Conservation (phyloP, 1,140 invertebrate species). For the Neodiprion fabricii region DNA sequence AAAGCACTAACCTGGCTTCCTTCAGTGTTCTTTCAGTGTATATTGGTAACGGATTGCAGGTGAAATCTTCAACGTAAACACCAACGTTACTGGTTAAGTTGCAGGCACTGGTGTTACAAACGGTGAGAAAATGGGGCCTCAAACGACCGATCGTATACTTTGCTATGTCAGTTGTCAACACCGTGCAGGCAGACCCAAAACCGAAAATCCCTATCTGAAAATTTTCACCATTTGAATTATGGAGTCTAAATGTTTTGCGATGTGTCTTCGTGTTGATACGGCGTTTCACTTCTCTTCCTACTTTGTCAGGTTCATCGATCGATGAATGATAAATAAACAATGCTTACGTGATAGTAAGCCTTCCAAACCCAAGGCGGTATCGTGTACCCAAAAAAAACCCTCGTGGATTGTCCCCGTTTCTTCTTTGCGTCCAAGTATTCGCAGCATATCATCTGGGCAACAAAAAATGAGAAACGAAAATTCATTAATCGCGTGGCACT, state of each 20-base stretch:
- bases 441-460: constrained; percentile 68
- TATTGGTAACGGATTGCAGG: constrained; percentile 63
- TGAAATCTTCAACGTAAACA: constrained; percentile 71
- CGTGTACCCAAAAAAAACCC: constrained; percentile 62
- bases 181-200: constrained; percentile 84
- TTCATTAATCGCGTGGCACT: neutral
- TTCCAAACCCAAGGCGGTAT: constrained; percentile 75
- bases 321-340: too few species aligned
- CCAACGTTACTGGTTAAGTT: constrained; percentile 61
- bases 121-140: constrained; percentile 88
- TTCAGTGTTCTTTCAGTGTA: constrained; percentile 64
- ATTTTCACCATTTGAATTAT: neutral
- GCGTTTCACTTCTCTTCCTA: too few species aligned
- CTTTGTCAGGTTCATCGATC: too few species aligned
- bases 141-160: constrained; percentile 92
- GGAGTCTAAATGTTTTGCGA: neutral
- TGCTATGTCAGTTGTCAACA: constrained; percentile 86
- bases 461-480: constrained; percentile 22
- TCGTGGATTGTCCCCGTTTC: constrained; percentile 51
- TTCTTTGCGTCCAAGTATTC: constrained; percentile 66
- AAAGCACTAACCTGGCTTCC: constrained; percentile 66
- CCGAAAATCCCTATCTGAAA: constrained; percentile 76
- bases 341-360: constrained; percentile 67
- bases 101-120: constrained; percentile 74
- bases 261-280: neutral